Conservation (phyloP, 2,888 invertebrate species). For the Hypena proboscidalis region DNA sequence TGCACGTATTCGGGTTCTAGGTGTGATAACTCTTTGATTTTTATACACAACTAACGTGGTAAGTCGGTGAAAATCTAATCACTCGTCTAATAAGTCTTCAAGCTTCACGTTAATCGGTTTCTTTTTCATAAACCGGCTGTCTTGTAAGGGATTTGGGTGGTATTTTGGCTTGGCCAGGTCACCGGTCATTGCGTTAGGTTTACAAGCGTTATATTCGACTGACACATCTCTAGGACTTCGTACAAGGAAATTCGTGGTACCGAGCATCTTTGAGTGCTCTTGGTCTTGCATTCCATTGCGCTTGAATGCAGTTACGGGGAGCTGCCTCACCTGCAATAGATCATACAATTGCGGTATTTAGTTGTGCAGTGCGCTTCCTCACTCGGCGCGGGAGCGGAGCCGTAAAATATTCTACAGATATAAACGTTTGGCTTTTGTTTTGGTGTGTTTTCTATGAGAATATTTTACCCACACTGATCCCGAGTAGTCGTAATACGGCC, state of each 20-base stretch:
- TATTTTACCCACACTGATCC: too few species aligned
- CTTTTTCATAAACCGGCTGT: conserved; percentile 52
- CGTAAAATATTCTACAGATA: too few species aligned
- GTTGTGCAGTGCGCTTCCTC: too few species aligned
- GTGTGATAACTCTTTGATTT: conserved; percentile 38
- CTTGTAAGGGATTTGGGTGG: conserved; percentile 48
- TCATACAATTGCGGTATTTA: conserved; percentile 63
- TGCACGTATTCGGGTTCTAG: too few species aligned
- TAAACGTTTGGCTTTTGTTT: too few species aligned
- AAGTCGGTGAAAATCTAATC: too few species aligned
- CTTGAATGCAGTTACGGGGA: conserved; percentile 77
- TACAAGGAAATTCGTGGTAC: conserved; percentile 69
- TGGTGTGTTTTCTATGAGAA: too few species aligned
- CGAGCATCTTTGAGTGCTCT: conserved; percentile 70
- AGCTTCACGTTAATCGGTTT: conserved; percentile 67
- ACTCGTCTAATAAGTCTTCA: conserved; percentile 66
- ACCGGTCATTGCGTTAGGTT: conserved; percentile 55
- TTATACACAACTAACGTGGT: too few species aligned
- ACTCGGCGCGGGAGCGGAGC: too few species aligned
- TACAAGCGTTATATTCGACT: conserved; percentile 61
- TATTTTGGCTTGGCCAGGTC: conserved; percentile 70
- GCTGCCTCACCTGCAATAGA: conserved; percentile 74
- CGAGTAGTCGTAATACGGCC: too few species aligned
- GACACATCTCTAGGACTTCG: conserved; percentile 69
- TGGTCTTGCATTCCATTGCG: conserved; percentile 81